Evolutionary conservation across 2,888 invertebrate species (phyloP).

Genomic region (Cyclophora albipunctata): DNA sequence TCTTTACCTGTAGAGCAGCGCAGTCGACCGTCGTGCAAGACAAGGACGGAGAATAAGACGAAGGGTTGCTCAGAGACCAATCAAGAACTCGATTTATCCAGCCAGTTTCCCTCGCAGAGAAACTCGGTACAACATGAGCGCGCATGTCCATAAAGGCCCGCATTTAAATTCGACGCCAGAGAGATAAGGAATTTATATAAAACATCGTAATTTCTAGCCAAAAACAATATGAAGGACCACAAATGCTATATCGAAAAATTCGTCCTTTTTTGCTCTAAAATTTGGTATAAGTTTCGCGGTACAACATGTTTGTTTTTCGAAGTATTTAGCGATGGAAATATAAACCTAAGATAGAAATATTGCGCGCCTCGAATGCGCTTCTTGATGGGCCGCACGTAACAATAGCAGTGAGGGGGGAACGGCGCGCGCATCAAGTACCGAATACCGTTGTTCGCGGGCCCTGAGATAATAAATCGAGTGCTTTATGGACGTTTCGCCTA

Average conservation of each 20-base stretch:
- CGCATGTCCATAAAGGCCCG: constrained; percentile 64
- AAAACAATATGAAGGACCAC: constrained; percentile 7
- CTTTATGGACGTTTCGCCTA: constrained; percentile 71
- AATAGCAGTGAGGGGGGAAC: constrained; percentile 74
- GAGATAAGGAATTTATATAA: constrained; percentile 72
- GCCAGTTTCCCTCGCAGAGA: constrained; percentile 28
- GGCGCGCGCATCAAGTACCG: constrained; percentile 62
- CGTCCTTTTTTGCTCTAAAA: constrained; percentile 42
- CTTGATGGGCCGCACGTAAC: constrained; percentile 71
- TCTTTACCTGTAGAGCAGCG: constrained; percentile 54
- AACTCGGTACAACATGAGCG: constrained; percentile 59
- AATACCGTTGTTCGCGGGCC: constrained; percentile 43
- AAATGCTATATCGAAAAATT: constrained; percentile 51
- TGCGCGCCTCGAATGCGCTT: constrained; percentile 44
- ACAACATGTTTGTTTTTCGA: constrained; percentile 6
- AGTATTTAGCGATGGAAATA: constrained; percentile 42
- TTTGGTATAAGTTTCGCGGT: constrained; percentile 24
- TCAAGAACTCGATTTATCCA: constrained; percentile 56
- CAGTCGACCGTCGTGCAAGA: constrained; percentile 72
- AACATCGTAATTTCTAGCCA: constrained; percentile 24
- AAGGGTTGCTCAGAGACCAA: constrained; percentile 75
- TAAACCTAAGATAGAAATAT: constrained; percentile 66
- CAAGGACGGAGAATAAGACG: constrained; percentile 76
- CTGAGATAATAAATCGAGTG: constrained; percentile 58
- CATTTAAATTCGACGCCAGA: constrained; percentile 72